Base-by-base conservation (phyloP, 2,113 vertebrate genomes). In the Leptocoma aspasia region DNA sequence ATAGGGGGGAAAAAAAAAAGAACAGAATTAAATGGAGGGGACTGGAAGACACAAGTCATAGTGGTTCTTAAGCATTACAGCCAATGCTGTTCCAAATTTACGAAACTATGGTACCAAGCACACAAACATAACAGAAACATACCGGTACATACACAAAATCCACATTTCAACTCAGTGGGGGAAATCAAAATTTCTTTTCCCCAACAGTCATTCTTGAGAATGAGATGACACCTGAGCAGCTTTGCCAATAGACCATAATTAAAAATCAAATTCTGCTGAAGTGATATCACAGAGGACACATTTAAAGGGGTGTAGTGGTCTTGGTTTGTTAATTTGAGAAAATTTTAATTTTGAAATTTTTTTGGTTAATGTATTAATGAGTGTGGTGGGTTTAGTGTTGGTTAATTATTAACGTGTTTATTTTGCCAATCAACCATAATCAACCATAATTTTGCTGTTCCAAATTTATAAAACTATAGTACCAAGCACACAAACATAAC, bases 61-160 rank as follows among this genome's bases (percentile, higher is more conserved):
- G 30, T 5, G 11, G n/a, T 52, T n/a, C 28, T 80, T 80, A 49
- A 50, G 15, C 17, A 19, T 31, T 31, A 18, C 18, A 37, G 15
- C 35, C 37, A 78, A 5, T 20, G 11, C 23, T 22, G 11, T 18
- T 52, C 35, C 54, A 44, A 35, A 86, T 22, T 71, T 24, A 39
- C 41, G 42, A 57, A 61, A 53, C 8, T 11, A 49, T 3, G 3
- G 10, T 18, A 64, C 17, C n/a, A 47, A 91, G 33, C 9, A 63
- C 41, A 61, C 42, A 77, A 45, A 35, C 1, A 0, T 13, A 42
- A 35, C 7, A 64, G 35, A 86, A 61, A 79, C 13, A 27, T 45
- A 28, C 0, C 3, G 8, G 2, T 61, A 31, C 2, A 8, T 19
- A 61, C 0, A 2, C n/a, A 77, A 13, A 83, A 50, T 45, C 19